Base-by-base conservation (phyloP, 2,113 vertebrate genomes). In the Anhinga anhinga region DNA sequence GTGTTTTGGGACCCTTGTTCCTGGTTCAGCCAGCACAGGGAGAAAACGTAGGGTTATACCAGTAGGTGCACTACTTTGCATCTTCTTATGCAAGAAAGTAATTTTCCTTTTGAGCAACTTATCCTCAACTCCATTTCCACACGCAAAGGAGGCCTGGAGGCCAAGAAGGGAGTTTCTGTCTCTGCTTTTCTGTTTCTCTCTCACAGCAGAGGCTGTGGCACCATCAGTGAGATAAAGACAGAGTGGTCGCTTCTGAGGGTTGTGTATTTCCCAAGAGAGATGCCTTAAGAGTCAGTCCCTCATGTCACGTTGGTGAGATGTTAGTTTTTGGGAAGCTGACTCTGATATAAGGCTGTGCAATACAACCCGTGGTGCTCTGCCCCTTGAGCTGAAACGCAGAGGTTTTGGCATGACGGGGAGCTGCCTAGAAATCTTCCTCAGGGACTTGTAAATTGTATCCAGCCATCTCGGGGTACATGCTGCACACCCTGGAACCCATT, bases 1-100 rank as follows among this genome's bases (percentile, higher is more conserved):
- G 49, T 40, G 50, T 21, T 56, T 66, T 6, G 29, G 50, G 34
- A 0, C 19, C 34, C 30, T 58, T 47, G 6, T 4, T 82, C 70
- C 80, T 47, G 45, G 3, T 20, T 56, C 50, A 3, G 16, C 12
- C 14, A 38, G 72, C 26, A 2, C 1, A 12, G 26, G 61, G 47
- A 11, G 15, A 5, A 42, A 44, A 2, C 2, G 1, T 10, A 13
- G 44, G 12, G 14, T 11, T 30, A 3, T 5, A 32, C 14, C 53
- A 30, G 21, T 0, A 22, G 11, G 5, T 9, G 13, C 27, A 36
- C 56, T 40, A 10, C 34, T 61, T n/a, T 30, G 19, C 30, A 17
- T 36, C 59, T 63, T 19, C 69, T 18, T 7, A 6, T 27, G 55
- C 29, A 19, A 21, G 29, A 30, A 65, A 66, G 40, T 18, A 17